These are phyloP conservation scores for Dinomys branickii DNA, from an alignment of 2,113 vertebrate genomes.

Conservation along the genomic window DNA sequence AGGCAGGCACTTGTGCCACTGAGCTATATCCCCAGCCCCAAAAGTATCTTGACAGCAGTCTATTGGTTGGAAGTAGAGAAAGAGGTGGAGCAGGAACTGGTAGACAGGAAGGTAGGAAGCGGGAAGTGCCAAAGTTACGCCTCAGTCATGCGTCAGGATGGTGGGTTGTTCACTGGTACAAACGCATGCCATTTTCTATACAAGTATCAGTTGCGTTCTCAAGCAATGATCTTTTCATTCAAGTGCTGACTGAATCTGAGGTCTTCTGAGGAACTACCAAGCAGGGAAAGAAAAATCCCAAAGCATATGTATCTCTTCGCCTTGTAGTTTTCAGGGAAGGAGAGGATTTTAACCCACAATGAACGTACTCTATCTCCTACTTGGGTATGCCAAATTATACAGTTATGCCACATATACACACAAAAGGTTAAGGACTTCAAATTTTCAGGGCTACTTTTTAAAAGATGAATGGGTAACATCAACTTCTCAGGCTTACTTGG, in stretches of 20 bases:
- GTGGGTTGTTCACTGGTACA: background rate
- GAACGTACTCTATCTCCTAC: background rate
- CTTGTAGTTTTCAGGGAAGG: background rate
- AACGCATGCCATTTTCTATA: background rate
- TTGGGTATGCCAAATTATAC: background rate
- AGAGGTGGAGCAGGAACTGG: background rate
- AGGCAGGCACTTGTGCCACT: no score
- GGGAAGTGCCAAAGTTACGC: background rate
- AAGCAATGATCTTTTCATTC: background rate
- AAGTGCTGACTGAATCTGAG: background rate
- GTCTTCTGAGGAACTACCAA: background rate
- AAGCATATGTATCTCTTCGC: background rate
- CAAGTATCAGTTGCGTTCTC: background rate
- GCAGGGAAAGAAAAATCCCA: background rate
- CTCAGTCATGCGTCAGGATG: background rate
- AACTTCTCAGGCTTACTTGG: background rate
- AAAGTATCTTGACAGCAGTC: background rate
- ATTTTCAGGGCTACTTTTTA: slow-evolving; percentile 49
- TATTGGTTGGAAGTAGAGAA: background rate
- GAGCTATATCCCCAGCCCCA: no score
- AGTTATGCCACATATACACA: background rate
- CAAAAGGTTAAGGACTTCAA: background rate
- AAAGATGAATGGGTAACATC: background rate
- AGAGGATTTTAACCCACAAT: background rate
- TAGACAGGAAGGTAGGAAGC: background rate